Evolutionary conservation across 1,140 invertebrate genomes (phyloP), one percentile per base, ranked within the genome.

Genomic region (Nymphalis io): DNA sequence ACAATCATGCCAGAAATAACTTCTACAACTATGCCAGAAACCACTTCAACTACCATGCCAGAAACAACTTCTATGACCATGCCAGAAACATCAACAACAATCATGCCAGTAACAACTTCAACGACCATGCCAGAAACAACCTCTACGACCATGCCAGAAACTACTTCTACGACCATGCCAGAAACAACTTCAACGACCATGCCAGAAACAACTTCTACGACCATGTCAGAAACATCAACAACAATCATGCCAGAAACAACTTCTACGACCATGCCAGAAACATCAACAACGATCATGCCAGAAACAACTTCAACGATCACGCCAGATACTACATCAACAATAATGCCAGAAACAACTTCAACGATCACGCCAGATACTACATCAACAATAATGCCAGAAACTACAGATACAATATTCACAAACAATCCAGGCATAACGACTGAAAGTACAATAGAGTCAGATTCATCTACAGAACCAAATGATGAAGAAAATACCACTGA

Each of bases 291-390:
- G 20, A 55, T 8, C 53, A 39, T 23, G 3, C 12, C 48, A n/a
- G 48, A 61, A 58, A 11, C 53, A 18, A 27, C 53, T 8, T 46
- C 21, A 40, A 58, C 53, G 4, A 72, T 40, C 21, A 18, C 15
- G 18, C 18, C 33, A 12, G 51, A 61, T 40, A 33, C 42, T 27
- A 51, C 38, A 0, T 38, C 55, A 16, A 44, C 55, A 38, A 59
- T 12, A 3, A 23, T 39, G 15, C 21, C 63, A 40, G 48, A 55
- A 42, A 10, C 18, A 57, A 27, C 13, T 4, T 57, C 51, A 5
- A 46, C 63, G n/a, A 66, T 15, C 12, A 6, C 10, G 2, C 20
- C 38, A 18, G 16, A 13, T n/a, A 18, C 58, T 10, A 15, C 40
- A 5, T 38, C 58, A 42, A n/a, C n/a, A n/a, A 38, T 16, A 3